Evolutionary conservation across 2,888 invertebrate genomes (phyloP), one percentile per base, ranked within the genome.

Genomic region (Tenthredo amoena): DNA sequence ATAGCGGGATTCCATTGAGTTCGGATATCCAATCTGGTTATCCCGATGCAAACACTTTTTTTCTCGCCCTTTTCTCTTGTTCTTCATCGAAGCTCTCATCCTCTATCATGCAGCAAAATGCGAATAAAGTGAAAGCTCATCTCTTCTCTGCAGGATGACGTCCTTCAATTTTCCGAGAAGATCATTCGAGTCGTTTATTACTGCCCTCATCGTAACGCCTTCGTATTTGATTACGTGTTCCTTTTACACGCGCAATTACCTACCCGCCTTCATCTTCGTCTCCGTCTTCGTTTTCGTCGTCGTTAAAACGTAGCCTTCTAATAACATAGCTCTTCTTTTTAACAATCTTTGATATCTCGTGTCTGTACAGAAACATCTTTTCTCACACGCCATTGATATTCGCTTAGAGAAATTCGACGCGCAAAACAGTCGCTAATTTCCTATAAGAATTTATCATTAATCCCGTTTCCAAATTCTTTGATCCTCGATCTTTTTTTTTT

Each of bases 161-260:
- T 47, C 31, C 77, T 55, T 77, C 34, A 55, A 55, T 77, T 77
- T 50, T 77, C 77, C 26, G 26, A n/a, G 77, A 55, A 55, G 55
- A 62, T 81, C n/a, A 81, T 81, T 81, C 40, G 81, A 81, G 50
- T 40, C 81, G 81, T 81, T 81, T 81, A 81, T 81, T 81, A 58
- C 62, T 77, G 50, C 50, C 50, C 55, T 77, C 77, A 5, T 55
- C 15, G 50, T 55, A 77, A 77, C 77, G 47, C 55, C 77, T 18
- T 77, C 55, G 55, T 50, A 18, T 81, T 81, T 40, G 50, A 81
- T 81, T 81, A 81, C 37, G 81, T 81, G 81, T 81, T 81, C 58
- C 50, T 81, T 81, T 81, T 81, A 81, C 81, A 81, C 58, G 62
- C 81, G 81, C 50, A 81, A 81, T 81, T 81, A 81, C 26, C 3